These are phyloP conservation scores for Orthosia gracilis DNA, from an alignment of 2,888 invertebrate genomes.

Conservation along the genomic window DNA sequence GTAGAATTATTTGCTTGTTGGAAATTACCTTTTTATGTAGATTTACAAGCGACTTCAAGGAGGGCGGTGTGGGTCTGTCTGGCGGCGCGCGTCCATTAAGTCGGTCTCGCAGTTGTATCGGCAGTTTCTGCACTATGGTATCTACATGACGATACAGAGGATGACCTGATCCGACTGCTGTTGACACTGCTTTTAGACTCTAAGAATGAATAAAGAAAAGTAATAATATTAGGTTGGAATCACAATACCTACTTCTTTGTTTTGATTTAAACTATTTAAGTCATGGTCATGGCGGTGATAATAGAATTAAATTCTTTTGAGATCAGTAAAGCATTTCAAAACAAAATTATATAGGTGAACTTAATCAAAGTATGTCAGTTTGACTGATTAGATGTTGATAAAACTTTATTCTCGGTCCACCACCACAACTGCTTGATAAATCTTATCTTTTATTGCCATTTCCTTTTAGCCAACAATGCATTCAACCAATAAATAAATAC, in stretches of 20 bases:
- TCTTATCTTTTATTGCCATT: slow-evolving; percentile 16
- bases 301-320: neutral
- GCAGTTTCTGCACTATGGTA: slow-evolving; percentile 97
- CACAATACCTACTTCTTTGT: neutral
- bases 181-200: slow-evolving; percentile 96
- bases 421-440: neutral
- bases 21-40: slow-evolving; percentile 96
- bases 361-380: slow-evolving; percentile 22
- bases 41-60: slow-evolving; percentile 96
- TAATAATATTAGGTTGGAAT: neutral
- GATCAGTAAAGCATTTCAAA: neutral
- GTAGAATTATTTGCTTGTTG: neutral
- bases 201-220: slow-evolving; percentile 73
- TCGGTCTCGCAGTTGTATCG: slow-evolving; percentile 94
- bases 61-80: slow-evolving; percentile 92
- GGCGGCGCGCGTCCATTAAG: slow-evolving; percentile 92
- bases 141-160: slow-evolving; percentile 95
- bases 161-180: slow-evolving; percentile 94
- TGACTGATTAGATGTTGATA: slow-evolving; percentile 25
- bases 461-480: neutral
- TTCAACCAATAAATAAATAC: slow-evolving; percentile 52
- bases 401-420: neutral
- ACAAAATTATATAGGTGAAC: neutral
- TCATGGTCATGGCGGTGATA: neutral
- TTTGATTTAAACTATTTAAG: neutral